Conservation (phyloP, 2,797 vertebrate species). For the Gephyroberyx darwinii region DNA sequence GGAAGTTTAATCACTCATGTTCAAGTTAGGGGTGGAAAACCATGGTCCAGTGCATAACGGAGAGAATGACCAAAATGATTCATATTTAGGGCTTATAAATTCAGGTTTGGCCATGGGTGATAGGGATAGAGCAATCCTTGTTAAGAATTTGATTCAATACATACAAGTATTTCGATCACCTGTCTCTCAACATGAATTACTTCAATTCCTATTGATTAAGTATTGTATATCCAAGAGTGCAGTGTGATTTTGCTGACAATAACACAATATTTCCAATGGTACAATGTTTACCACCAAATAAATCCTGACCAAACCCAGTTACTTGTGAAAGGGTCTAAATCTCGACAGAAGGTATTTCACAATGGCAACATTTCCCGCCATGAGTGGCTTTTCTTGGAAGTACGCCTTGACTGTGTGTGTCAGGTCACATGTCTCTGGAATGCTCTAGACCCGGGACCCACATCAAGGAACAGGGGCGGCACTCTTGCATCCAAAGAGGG, state of each 20-base stretch:
- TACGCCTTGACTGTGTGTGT: slow-evolving; percentile 45
- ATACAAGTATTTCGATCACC: no score
- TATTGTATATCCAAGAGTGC: no score
- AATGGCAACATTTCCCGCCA: slow-evolving; percentile 61
- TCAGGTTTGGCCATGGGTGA: no score
- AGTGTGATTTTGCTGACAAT: not conserved
- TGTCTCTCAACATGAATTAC: no score
- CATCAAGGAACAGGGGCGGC: slow-evolving; percentile 47
- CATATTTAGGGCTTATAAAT: not conserved
- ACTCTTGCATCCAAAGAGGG: slow-evolving; percentile 36
- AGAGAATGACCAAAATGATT: not conserved
- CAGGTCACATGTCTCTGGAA: slow-evolving; percentile 66
- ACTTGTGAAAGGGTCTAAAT: slow-evolving; percentile 23
- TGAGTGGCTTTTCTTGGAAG: slow-evolving; percentile 37
- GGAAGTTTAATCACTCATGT: not conserved
- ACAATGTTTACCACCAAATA: not conserved
- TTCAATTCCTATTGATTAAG: no score
- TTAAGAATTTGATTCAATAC: no score
- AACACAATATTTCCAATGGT: not conserved
- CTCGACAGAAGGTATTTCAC: slow-evolving; percentile 48
- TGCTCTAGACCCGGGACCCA: slow-evolving; percentile 61
- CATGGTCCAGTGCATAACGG: no score
- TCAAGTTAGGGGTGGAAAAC: not conserved
- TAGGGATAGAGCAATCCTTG: not conserved
- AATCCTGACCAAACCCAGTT: not conserved